Evolutionary conservation across 2,797 vertebrate species (phyloP), one percentile per base, ranked within the genome.

Genomic region (Falco concolor): DNA sequence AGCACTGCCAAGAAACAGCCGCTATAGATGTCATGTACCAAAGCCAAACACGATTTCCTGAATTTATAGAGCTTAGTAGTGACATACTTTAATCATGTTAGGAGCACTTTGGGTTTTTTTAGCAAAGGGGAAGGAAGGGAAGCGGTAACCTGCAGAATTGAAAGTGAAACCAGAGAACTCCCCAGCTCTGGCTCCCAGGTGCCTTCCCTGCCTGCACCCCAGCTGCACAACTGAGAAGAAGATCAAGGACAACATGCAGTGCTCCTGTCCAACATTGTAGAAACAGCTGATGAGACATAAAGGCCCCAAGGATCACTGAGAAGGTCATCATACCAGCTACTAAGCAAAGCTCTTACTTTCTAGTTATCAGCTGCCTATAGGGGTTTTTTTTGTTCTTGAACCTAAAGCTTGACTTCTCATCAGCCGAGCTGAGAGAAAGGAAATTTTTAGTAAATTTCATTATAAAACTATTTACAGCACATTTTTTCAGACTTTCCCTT

Each of bases 51-150:
- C 32, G 10, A 63, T 64, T 84, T 92, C 52, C 27, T 5, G 36
- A 76, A 57, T 45, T 25, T 25, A 57, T 24, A 60, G 10, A 73
- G 34, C 6, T 75, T 32, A 54, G 30, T 14, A 63, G 10, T 12
- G 27, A 42, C 30, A 61, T 5, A 5, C 45, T 76, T 82, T 54
- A 47, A 52, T 45, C 19, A 83, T 5, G 2, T 32, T 49, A 64
- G 22, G n/a, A 82, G 12, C 7, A 16, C 19, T 82, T 53, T 25
- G 2, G 28, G 65, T 72, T 64, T 36, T 89, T 86, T 77, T 40
- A 54, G 16, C 12, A 40, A n/a, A 2, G 32, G 1, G 30, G 5
- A 3, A 9, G 8, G 11, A 17, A 17, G 1, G 4, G 9, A 10
- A 16, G 3, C 15, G 65, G 19, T 9, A 30, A 23, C 5, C 10